Conservation (phyloP, 2,113 vertebrate species). For the Myiagra hebetior region DNA sequence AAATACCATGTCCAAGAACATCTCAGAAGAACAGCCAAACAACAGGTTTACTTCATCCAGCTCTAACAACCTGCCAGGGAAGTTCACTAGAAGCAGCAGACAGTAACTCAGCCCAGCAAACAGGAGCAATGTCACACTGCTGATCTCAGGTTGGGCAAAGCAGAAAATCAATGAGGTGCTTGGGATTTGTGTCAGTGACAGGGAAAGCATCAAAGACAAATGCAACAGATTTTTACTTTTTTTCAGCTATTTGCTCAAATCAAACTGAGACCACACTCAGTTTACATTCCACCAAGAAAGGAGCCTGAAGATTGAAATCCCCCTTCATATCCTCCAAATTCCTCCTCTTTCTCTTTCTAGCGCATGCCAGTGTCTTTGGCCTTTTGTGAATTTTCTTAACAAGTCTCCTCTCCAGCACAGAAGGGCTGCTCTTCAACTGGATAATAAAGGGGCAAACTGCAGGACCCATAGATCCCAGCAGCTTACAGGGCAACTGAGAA, state of each 20-base stretch:
- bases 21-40: neutral
- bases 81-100: neutral
- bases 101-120: constrained; percentile 26
- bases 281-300: neutral
- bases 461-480: neutral
- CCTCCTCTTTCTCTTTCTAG: neutral
- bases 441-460: neutral
- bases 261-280: neutral
- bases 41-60: neutral
- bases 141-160: neutral
- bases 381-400: neutral
- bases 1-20: neutral
- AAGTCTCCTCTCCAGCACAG: neutral
- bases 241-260: neutral
- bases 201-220: neutral
- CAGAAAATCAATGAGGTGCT: constrained; percentile 37
- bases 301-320: neutral
- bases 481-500: neutral
- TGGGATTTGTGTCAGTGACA: constrained; percentile 10
- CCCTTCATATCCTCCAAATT: neutral
- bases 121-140: neutral
- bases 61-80: neutral
- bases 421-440: neutral
- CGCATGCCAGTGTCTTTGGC: neutral
- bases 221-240: neutral